Evolutionary conservation across 2,888 invertebrate species (phyloP).

Genomic region (Gastracanthus pulcherrimus): DNA sequence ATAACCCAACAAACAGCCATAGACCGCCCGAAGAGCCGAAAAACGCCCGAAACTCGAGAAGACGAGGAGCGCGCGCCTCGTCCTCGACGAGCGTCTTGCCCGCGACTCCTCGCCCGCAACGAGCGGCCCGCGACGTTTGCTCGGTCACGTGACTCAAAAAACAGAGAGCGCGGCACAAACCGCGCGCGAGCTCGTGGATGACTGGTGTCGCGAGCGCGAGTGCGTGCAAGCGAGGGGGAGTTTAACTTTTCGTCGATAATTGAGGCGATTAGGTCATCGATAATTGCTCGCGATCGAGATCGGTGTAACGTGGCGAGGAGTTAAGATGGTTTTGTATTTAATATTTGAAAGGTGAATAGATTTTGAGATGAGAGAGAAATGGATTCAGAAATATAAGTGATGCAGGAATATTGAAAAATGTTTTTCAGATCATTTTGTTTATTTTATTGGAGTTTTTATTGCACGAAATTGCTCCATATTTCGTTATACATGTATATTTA

Average conservation of each 20-base stretch:
- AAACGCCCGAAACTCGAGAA: not conserved
- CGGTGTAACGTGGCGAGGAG: not conserved
- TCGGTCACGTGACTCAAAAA: slow-evolving; percentile 15
- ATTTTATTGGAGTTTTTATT: not conserved
- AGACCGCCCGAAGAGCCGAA: not conserved
- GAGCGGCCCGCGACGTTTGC: slow-evolving; percentile 15
- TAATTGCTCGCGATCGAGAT: slow-evolving; percentile 43
- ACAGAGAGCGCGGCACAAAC: too few species aligned
- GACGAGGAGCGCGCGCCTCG: not conserved
- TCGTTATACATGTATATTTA: too few species aligned
- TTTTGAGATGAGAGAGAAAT: not conserved
- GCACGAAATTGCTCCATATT: too few species aligned
- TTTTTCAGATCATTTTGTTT: too few species aligned
- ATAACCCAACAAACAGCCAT: not conserved
- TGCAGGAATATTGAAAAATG: too few species aligned
- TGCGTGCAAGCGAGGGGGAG: not conserved
- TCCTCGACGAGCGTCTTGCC: slow-evolving; percentile 5
- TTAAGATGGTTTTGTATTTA: not conserved
- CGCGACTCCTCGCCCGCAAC: slow-evolving; percentile 16
- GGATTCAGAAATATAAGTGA: too few species aligned
- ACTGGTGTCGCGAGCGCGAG: not conserved
- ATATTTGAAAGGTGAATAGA: not conserved
- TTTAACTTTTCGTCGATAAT: slow-evolving; percentile 47
- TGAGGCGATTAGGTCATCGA: slow-evolving; percentile 43
- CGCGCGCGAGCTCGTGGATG: not conserved